These are phyloP conservation scores for Mycalesis mineus DNA, from an alignment of 2,888 invertebrate species.

Conservation along the genomic window DNA sequence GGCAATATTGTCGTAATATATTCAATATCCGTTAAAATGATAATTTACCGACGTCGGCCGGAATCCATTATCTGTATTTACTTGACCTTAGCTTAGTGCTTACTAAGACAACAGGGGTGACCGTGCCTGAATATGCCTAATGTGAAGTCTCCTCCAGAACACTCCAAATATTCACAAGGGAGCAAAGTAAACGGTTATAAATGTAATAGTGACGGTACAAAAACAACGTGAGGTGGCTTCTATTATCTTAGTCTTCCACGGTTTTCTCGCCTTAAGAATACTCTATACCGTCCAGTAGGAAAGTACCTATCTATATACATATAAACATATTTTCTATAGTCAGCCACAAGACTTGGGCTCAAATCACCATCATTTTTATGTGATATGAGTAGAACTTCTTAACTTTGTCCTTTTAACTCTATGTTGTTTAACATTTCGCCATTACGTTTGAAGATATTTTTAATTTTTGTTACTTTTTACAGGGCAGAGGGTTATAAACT, in stretches of 20 bases:
- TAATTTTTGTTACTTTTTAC: too few relatives aligned
- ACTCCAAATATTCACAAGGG: conserved; percentile 25
- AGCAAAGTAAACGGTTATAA: conserved; percentile 15
- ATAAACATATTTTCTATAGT: too few relatives aligned
- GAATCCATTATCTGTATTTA: conserved; percentile 79
- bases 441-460: too few relatives aligned
- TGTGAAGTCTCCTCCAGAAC: conserved; percentile 24
- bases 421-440: too few relatives aligned
- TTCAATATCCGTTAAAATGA: conserved; percentile 77
- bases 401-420: too few relatives aligned
- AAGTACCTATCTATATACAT: background rate
- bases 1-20: conserved; percentile 72
- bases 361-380: too few relatives aligned
- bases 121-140: conserved; percentile 35
- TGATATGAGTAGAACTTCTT: too few relatives aligned
- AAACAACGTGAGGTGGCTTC: background rate
- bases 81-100: conserved; percentile 78
- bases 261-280: conserved; percentile 5
- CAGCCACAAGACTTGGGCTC: too few relatives aligned
- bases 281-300: background rate
- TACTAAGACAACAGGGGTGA: conserved; percentile 78
- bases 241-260: conserved; percentile 3
- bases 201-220: conserved; percentile 14
- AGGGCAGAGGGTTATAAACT: too few relatives aligned
- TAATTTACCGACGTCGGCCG: conserved; percentile 67